phyloP scores from a whole-genome alignment of 2,113 vertebrate species.

The Nipponia nippon region DNA sequence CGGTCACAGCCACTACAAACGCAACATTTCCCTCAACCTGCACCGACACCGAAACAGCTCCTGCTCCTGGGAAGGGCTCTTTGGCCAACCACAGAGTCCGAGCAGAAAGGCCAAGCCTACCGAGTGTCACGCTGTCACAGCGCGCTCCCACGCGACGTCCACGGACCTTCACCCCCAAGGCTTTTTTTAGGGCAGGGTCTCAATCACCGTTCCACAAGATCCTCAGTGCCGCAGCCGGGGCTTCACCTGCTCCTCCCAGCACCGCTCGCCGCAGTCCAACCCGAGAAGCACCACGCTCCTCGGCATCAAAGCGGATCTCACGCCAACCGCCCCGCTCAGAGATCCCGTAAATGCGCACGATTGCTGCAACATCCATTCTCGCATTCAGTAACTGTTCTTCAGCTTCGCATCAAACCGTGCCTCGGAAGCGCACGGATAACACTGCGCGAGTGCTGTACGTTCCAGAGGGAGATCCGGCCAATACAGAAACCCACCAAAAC shows the following conservation, averaged over 20 bases:
- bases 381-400: neutral
- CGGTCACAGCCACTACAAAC: fast-evolving
- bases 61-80: neutral
- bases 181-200: neutral
- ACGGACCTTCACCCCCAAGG: neutral
- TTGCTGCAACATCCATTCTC: neutral
- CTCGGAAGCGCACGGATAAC: neutral
- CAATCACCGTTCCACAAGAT: neutral
- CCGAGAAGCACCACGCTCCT: neutral
- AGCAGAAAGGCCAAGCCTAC: too few species aligned
- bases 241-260: neutral
- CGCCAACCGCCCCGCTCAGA: neutral
- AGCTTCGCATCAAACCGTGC: too few species aligned
- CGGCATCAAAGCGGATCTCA: fast-evolving
- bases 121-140: fast-evolving
- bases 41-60: neutral
- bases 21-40: neutral
- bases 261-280: too few species aligned
- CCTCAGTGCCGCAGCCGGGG: neutral
- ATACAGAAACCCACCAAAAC: neutral
- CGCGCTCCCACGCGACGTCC: fast-evolving
- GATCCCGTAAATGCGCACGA: fast-evolving
- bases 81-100: neutral
- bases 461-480: neutral
- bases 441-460: fast-evolving